Evolutionary conservation across 2,113 vertebrate genomes (phyloP).

Genomic region (Platichthys stellatus): DNA sequence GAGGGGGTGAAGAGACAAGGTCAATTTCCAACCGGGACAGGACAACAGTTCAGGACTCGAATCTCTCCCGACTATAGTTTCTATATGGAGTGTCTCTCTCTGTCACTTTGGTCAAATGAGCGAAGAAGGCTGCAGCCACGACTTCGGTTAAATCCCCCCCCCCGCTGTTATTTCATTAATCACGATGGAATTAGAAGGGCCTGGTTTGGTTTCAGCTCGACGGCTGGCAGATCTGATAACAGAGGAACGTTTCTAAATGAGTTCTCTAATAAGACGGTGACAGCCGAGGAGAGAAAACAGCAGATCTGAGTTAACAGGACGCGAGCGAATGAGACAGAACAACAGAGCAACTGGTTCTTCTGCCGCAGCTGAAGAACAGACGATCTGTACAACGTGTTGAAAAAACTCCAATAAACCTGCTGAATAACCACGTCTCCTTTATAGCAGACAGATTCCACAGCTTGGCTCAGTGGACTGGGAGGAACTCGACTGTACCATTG

Average conservation of each 20-base stretch:
- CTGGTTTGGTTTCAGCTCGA: not conserved
- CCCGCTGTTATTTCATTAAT: slow-evolving; percentile 52
- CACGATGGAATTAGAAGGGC: slow-evolving; percentile 14
- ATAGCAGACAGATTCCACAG: too few species aligned
- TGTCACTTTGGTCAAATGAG: slow-evolving; percentile 49
- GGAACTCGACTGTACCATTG: too few species aligned
- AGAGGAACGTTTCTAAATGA: not conserved
- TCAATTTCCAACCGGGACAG: slow-evolving; percentile 52
- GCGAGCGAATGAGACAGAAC: not conserved
- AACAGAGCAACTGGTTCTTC: too few species aligned
- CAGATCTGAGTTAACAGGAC: not conserved
- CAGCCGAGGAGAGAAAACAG: not conserved
- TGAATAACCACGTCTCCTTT: too few species aligned
- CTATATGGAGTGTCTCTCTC: slow-evolving; percentile 8
- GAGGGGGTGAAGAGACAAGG: slow-evolving; percentile 52
- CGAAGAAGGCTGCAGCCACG: slow-evolving; percentile 8
- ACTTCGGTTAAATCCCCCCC: slow-evolving; percentile 18
- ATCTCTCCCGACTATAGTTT: slow-evolving; percentile 21
- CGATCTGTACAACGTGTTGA: not conserved
- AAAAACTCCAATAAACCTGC: not conserved
- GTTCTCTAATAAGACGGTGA: not conserved
- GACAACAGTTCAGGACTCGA: slow-evolving; percentile 37
- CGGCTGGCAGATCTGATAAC: not conserved
- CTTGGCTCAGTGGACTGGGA: too few species aligned
- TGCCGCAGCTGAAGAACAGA: not conserved